Base-by-base conservation (phyloP, 35 echinoderm and acorn worm genomes). In the Chiridota heheva region DNA sequence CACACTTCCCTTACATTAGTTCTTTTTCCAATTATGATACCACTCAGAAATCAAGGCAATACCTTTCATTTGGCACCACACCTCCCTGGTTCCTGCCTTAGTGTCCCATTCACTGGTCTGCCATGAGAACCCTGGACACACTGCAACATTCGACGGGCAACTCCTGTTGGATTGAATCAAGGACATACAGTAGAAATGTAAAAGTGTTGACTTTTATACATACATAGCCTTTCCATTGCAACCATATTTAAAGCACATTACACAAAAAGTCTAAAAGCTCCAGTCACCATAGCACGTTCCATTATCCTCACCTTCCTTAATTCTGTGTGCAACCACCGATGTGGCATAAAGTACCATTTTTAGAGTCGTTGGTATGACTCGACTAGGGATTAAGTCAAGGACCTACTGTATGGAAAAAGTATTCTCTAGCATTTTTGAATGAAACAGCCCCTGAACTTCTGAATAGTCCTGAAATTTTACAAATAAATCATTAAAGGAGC, bases 21-120 rank as follows among this genome's bases (percentile, higher is more conserved):
- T 40, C 25, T 10, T 43, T 4, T 7, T 22, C 5, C 20, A 69
- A 8, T n/a, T 5, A 5, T 2, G 4, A 2, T 18, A 69, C 32
- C 4, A 29, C 33, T 8, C 17, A 69, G 12, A 35, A n/a, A n/a
- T n/a, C n/a, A n/a, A n/a, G n/a, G n/a, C n/a, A n/a, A 39, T 70
- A 96, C 92, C 87, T 90, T 90, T 35, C 3, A 86, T 86, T 73
- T 96, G 41, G 82, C 92, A 96, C 92, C 92, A 96, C 13, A 96
- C 83, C 5, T 86, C 87, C 15, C 92, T 86, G 20, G 39, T 68
- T 16, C 76, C 53, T 28, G 69, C 60, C 0, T 46, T 36, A 13
- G 15, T 39, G 10, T 86, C 67, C 77, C 82, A 90, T n/a, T 68
- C 37, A 17, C 82, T 61, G 40, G 70, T 78, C 62, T 45, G 44